These are phyloP conservation scores for Spatulosminthurus flaviceps DNA, from an alignment of 2,888 invertebrate genomes.

Conservation along the genomic window DNA sequence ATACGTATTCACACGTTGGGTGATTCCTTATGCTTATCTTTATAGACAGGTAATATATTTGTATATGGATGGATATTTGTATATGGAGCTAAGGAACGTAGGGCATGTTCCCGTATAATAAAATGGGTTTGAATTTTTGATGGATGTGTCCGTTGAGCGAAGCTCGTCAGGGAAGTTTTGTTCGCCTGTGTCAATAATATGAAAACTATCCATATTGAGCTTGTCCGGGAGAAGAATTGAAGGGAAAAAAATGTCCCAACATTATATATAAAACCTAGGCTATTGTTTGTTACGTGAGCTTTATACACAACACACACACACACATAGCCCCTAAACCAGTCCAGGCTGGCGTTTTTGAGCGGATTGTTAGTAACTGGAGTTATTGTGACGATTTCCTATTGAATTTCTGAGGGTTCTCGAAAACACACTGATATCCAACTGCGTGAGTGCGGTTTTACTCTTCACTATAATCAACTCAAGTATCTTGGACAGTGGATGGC, in stretches of 20 bases:
- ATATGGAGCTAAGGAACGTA: too few relatives aligned
- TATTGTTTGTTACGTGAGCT: conserved; percentile 37
- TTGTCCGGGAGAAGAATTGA: conserved; percentile 11
- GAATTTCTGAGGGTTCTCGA: conserved; percentile 32
- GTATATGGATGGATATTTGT: too few relatives aligned
- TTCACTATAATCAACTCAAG: conserved; percentile 36
- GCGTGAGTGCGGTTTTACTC: conserved; percentile 20
- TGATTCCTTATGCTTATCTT: too few relatives aligned
- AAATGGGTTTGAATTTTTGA: conserved; percentile 11
- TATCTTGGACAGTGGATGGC: conserved; percentile 29
- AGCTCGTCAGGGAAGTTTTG: conserved; percentile 21
- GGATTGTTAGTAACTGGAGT: conserved; percentile 22
- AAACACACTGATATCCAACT: conserved; percentile 16
- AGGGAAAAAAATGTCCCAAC: neutral
- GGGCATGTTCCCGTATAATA: too few relatives aligned
- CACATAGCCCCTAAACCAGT: neutral
- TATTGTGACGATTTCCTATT: conserved; percentile 26
- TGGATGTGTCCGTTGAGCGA: conserved; percentile 40
- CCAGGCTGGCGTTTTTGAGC: conserved; percentile 15
- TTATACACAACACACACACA: too few relatives aligned
- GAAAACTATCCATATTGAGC: conserved; percentile 22
- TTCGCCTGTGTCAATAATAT: conserved; percentile 26
- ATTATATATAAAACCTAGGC: too few relatives aligned
- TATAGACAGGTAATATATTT: too few relatives aligned
- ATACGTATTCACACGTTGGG: too few relatives aligned